Base-by-base conservation (phyloP, 1,140 invertebrate genomes). In the Steinernema khuongi region DNA sequence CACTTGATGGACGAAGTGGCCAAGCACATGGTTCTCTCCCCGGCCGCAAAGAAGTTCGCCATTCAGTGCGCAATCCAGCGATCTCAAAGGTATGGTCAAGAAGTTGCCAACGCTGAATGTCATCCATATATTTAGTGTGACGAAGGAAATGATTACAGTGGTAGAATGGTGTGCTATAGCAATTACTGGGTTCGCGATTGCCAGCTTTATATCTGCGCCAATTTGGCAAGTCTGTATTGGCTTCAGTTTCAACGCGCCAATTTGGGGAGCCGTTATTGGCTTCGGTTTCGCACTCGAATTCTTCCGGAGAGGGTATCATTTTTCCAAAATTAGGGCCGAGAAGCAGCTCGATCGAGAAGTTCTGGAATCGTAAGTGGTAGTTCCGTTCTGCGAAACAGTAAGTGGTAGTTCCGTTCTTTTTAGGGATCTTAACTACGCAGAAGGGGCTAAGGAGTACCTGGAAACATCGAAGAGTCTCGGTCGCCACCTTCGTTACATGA, bases 401-500 rank as follows among this genome's bases (percentile, higher is more conserved):
- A n/a, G n/a, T n/a, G n/a, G n/a, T n/a, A n/a, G n/a, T n/a, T n/a
- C n/a, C n/a, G n/a, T n/a, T n/a, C n/a, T 22, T 73, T 73, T 60
- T 29, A 77, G 75, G 30, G 75, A 72, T 33, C 36, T 66, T 33
- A 69, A 67, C 22, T 77, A 77, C 67, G 7, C 31, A 1, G 19
- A 31, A 17, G 75, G 75, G 28, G 75, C 67, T 1, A 68, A 43
- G 14, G 75, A 77, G 11, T 77, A 77, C 50, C 70, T 77, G 1
- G 66, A 75, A 28, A 70, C 75, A 17, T 36, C 67, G 22, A 77
- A 74, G 75, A 69, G 71, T 1, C 67, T 77, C n/a, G 70, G 73
- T 33, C n/a, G 69, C 29, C 68, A 68, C 41, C 68, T 68, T 70
- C n/a, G 32, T n/a, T 19, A 74, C 29, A 29, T 74, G 1, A 31